phyloP scores from a whole-genome alignment of 2,888 invertebrate species.

The Spialia ferax region DNA sequence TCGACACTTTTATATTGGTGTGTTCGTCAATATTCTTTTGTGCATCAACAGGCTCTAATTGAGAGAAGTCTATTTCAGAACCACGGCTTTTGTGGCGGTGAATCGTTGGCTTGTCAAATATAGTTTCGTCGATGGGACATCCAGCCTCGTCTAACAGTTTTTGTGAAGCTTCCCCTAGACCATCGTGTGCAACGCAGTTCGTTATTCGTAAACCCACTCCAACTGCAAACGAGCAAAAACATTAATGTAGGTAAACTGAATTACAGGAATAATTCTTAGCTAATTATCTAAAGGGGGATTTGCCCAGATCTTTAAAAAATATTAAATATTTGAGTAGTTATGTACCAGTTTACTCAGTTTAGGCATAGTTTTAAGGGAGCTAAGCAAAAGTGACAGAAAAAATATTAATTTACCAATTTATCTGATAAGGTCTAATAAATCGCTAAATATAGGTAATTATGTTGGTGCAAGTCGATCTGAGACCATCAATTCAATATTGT shows the following conservation, averaged over 20 bases:
- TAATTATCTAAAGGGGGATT: too few relatives aligned
- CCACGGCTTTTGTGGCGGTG: slow-evolving; percentile 72
- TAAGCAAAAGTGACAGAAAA: too few relatives aligned
- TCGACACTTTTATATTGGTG: too few relatives aligned
- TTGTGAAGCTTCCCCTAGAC: slow-evolving; percentile 91
- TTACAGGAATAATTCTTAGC: not conserved
- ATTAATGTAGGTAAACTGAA: too few relatives aligned
- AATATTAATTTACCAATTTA: too few relatives aligned
- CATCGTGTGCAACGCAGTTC: slow-evolving; percentile 93
- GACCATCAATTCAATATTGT: not conserved
- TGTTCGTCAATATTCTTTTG: slow-evolving; percentile 67
- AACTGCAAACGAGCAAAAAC: slow-evolving; percentile 71
- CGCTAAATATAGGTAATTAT: too few relatives aligned
- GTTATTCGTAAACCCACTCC: slow-evolving; percentile 91
- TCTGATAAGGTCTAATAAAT: too few relatives aligned
- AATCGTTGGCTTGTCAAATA: slow-evolving; percentile 85
- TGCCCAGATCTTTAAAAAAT: too few relatives aligned
- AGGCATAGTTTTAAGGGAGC: too few relatives aligned
- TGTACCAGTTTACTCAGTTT: too few relatives aligned
- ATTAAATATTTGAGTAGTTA: too few relatives aligned
- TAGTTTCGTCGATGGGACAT: slow-evolving; percentile 90
- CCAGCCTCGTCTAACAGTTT: slow-evolving; percentile 91
- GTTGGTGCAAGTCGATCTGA: too few relatives aligned
- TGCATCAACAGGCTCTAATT: slow-evolving; percentile 67
- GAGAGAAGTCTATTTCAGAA: slow-evolving; percentile 72